A percentile compares a stretch with the other conserved stretches of the same genome.
These are phyloP conservation scores for Hydractinia echinata DNA, from an alignment of 30 jellyfish, hydroid and myxozoan species.

Conservation along the genomic window DNA sequence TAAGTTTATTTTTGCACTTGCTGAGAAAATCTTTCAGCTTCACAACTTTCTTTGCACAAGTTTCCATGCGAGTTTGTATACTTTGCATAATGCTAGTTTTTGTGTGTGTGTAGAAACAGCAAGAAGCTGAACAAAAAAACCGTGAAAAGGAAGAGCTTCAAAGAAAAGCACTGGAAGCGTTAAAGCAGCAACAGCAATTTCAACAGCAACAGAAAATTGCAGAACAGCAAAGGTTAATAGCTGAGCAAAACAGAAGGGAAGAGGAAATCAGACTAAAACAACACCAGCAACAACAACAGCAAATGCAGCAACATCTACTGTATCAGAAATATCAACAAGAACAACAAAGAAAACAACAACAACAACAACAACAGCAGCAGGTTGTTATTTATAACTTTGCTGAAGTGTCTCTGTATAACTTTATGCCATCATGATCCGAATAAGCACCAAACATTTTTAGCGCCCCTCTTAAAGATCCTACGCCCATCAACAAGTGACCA, in stretches of 20 bases:
- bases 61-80: too few species aligned
- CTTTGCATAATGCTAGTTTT: background rate
- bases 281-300: conserved; percentile 64
- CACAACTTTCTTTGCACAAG: too few species aligned
- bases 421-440: background rate
- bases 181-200: conserved; percentile 49
- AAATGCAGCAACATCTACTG: conserved; percentile 37
- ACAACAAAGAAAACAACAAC: conserved; percentile 58
- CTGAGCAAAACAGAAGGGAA: conserved; percentile 45
- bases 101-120: conserved; percentile 5
- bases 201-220: conserved; percentile 46
- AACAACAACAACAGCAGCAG: conserved; percentile 36
- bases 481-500: too few species aligned
- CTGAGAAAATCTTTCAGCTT: too few species aligned
- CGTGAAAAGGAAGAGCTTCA: conserved; percentile 55
- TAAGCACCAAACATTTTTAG: too few species aligned
- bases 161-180: conserved; percentile 49
- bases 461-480: too few species aligned
- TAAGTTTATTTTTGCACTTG: too few species aligned
- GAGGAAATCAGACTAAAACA: conserved; percentile 47
- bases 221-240: conserved; percentile 44
- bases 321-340: conserved; percentile 51
- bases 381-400: background rate
- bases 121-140: conserved; percentile 42
- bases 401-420: background rate